Percentiles rank a stretch among this genome's conserved stretches.
phyloP scores from a whole-genome alignment of 2,113 vertebrate genomes.

The Serilophus lunatus region DNA sequence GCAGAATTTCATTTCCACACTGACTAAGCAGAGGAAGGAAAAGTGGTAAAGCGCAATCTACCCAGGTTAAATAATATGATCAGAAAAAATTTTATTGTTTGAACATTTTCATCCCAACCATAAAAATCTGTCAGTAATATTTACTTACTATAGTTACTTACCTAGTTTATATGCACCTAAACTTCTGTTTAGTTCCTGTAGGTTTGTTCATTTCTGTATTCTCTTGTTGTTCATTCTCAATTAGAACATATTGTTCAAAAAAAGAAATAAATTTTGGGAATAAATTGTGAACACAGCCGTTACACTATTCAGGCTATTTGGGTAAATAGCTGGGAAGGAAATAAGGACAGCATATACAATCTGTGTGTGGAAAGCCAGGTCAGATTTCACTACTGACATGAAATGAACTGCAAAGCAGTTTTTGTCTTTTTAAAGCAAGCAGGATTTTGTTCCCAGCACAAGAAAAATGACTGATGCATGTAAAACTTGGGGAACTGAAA shows the following conservation, averaged over 20 bases:
- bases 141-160: not conserved
- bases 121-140: not conserved
- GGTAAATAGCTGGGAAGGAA: not conserved
- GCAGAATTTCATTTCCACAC: slow-evolving; percentile 8
- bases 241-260: not conserved
- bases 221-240: not conserved
- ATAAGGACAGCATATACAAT: not conserved
- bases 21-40: slow-evolving; percentile 13
- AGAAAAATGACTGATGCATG: not conserved
- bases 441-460: not conserved
- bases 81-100: not conserved
- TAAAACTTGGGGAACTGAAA: not conserved
- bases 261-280: not conserved
- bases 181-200: not conserved
- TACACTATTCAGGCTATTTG: not conserved
- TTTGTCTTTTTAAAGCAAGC: not conserved
- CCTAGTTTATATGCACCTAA: not conserved
- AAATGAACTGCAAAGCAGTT: not conserved
- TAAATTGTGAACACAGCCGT: not conserved
- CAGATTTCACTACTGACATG: not conserved
- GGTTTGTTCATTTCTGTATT: not conserved
- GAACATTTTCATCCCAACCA: not conserved
- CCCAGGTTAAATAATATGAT: not conserved
- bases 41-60: not conserved
- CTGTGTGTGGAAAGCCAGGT: not conserved